Conservation (phyloP, 2,888 invertebrate species). For the Taenaris catops region DNA sequence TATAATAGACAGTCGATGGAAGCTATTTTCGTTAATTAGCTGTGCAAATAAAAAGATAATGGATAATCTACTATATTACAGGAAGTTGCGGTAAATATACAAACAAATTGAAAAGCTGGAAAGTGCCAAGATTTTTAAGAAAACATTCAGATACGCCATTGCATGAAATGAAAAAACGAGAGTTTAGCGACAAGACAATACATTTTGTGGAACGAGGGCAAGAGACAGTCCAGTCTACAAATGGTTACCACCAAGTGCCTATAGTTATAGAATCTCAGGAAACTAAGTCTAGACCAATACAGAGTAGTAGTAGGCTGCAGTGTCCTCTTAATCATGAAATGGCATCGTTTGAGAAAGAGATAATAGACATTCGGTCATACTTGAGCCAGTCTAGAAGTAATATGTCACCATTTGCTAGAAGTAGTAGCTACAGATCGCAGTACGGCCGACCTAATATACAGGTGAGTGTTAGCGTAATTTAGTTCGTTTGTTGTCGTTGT, state of each 20-base stretch:
- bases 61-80: constrained; percentile 46
- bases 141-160: constrained; percentile 79
- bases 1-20: background rate
- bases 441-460: constrained; percentile 81
- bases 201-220: constrained; percentile 56
- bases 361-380: constrained; percentile 86
- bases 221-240: constrained; percentile 44
- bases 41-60: too few relatives aligned
- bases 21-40: background rate
- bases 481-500: too few relatives aligned
- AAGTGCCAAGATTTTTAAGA: constrained; percentile 83
- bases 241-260: constrained; percentile 84
- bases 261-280: constrained; percentile 81
- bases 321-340: constrained; percentile 66
- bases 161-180: constrained; percentile 65
- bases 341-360: constrained; percentile 80
- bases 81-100: constrained; percentile 81
- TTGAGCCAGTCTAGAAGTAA: constrained; percentile 87
- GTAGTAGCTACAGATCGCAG: constrained; percentile 85
- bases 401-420: constrained; percentile 84
- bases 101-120: constrained; percentile 83
- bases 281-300: constrained; percentile 40
- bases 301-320: constrained; percentile 61
- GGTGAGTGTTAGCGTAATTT: constrained; percentile 40
- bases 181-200: constrained; percentile 55